phyloP scores from a whole-genome alignment of 1,140 invertebrate species.

The Asobara japonica region DNA sequence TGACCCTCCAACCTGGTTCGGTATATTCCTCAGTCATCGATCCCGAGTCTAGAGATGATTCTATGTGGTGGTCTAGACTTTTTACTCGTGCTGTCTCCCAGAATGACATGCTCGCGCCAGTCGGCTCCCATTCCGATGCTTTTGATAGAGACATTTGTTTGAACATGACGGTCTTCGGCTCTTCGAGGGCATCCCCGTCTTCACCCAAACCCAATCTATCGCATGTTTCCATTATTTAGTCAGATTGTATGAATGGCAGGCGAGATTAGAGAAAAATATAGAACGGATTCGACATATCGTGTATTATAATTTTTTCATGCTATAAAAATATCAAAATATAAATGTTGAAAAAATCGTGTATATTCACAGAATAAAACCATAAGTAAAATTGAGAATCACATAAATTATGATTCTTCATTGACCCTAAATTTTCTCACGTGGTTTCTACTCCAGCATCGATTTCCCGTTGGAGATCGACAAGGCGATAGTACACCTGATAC shows the following conservation, averaged over 20 bases:
- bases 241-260: too few relatives aligned
- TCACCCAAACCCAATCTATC: not conserved
- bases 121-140: not conserved
- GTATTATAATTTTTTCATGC: too few relatives aligned
- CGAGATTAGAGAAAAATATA: too few relatives aligned
- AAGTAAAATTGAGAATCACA: too few relatives aligned
- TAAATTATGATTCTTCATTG: not conserved
- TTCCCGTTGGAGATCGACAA: constrained; percentile 76
- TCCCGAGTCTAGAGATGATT: not conserved
- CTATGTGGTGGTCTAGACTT: not conserved
- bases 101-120: not conserved
- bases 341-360: too few relatives aligned
- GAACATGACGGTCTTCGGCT: not conserved
- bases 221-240: too few relatives aligned
- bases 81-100: not conserved
- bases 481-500: constrained; percentile 76
- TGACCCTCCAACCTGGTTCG: constrained; percentile 53
- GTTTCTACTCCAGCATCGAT: constrained; percentile 46
- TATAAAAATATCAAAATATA: too few relatives aligned
- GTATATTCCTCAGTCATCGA: constrained; percentile 44
- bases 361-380: too few relatives aligned
- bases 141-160: not conserved
- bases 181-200: not conserved
- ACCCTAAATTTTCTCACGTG: constrained; percentile 30
- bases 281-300: too few relatives aligned